A percentile compares a stretch with the other conserved stretches of the same genome.
phyloP scores from a whole-genome alignment of 2,113 vertebrate species.

The Clarias gariepinus region DNA sequence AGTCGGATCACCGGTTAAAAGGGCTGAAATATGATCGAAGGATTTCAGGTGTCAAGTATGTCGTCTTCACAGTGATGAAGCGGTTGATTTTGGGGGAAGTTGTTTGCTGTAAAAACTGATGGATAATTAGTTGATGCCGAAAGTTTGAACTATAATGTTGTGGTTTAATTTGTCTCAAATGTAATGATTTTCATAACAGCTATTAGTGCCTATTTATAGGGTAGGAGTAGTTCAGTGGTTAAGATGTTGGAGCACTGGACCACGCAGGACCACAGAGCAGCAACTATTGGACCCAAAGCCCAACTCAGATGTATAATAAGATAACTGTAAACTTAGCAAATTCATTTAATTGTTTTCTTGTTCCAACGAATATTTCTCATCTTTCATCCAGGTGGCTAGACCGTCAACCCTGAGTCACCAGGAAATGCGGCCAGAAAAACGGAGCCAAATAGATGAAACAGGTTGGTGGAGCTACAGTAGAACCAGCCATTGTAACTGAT shows the following conservation, averaged over 20 bases:
- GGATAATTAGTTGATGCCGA: neutral
- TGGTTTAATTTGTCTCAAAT: neutral
- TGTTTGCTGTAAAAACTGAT: neutral
- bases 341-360: slow-evolving; percentile 43
- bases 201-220: neutral
- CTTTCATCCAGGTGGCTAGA: slow-evolving; percentile 4
- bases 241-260: too few relatives aligned
- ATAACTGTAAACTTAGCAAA: too few relatives aligned
- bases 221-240: too few relatives aligned
- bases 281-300: too few relatives aligned
- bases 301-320: too few relatives aligned
- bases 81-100: neutral
- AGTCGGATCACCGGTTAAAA: neutral
- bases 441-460: slow-evolving; percentile 22
- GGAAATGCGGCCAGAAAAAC: neutral
- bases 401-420: neutral
- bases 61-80: neutral
- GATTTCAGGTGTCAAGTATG: neutral
- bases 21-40: neutral
- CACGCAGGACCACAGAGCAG: too few relatives aligned
- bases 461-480: slow-evolving; percentile 10
- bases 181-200: neutral
- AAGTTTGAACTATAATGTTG: neutral
- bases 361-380: slow-evolving; percentile 43
- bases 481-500: slow-evolving; percentile 11